Conservation (phyloP, 2,113 vertebrate genomes). For the Vulpes ferrilata region DNA sequence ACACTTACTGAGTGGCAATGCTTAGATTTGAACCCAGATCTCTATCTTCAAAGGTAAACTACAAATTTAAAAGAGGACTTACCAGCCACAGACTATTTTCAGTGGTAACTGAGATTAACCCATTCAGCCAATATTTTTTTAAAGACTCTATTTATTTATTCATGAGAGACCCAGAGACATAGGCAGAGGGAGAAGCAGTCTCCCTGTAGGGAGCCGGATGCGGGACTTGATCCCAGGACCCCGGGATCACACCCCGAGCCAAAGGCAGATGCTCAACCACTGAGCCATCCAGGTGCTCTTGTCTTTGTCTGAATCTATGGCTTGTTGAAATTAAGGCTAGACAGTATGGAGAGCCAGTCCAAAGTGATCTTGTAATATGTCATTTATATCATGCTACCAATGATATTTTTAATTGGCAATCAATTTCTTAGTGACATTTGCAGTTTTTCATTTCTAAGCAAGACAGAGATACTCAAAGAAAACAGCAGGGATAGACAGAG, state of each 20-base stretch:
- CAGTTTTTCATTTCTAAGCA: background rate
- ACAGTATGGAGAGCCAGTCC: background rate
- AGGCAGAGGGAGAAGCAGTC: no score
- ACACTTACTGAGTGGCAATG: background rate
- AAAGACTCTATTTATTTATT: no score
- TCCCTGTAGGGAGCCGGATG: no score
- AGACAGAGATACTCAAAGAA: conserved; percentile 12
- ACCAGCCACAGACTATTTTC: background rate
- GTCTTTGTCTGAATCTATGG: background rate
- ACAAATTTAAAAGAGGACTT: background rate
- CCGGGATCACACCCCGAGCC: no score
- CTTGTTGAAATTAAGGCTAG: background rate
- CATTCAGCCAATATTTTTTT: background rate
- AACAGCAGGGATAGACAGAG: background rate
- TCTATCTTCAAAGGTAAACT: background rate
- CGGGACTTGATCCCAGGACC: no score
- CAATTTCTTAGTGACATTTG: background rate
- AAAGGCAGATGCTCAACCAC: no score
- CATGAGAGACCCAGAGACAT: no score
- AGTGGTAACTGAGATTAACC: background rate
- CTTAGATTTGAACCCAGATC: background rate
- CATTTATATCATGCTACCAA: background rate
- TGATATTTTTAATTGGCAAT: conserved; percentile 11
- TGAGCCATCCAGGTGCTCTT: no score
- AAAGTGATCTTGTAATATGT: background rate